Conservation (phyloP, 2,888 invertebrate genomes). For the Coelopa pilipes region DNA sequence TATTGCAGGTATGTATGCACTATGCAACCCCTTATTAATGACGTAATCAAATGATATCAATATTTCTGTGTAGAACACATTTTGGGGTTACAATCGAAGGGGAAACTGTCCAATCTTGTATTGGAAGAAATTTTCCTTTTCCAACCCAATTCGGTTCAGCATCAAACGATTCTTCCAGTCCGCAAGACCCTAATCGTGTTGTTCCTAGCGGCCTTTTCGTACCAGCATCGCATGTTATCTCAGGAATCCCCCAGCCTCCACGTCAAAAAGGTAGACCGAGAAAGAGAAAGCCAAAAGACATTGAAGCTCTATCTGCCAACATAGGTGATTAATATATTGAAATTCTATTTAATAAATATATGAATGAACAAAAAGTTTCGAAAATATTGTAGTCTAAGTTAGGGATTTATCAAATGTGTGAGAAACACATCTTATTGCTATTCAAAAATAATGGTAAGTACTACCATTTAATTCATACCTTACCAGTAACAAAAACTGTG, state of each 20-base stretch:
- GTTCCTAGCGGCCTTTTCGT: slow-evolving; percentile 69
- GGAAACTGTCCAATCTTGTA: slow-evolving; percentile 61
- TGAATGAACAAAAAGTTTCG: background rate
- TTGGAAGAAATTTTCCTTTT: slow-evolving; percentile 70
- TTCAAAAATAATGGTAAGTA: too few species aligned
- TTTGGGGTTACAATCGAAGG: slow-evolving; percentile 65
- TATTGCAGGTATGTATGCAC: slow-evolving; percentile 80
- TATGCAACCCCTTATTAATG: background rate
- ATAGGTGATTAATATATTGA: slow-evolving; percentile 74
- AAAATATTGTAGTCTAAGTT: background rate
- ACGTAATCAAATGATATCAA: slow-evolving; percentile 8
- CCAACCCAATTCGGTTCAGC: slow-evolving; percentile 68
- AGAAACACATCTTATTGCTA: too few species aligned
- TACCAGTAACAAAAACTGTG: too few species aligned
- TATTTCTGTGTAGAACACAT: slow-evolving; percentile 58
- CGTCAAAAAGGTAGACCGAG: slow-evolving; percentile 92
- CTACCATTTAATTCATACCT: too few species aligned
- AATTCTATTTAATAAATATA: background rate
- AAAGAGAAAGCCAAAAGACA: slow-evolving; percentile 91
- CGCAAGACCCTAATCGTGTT: slow-evolving; percentile 66
- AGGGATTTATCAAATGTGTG: background rate
- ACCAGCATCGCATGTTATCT: slow-evolving; percentile 70
- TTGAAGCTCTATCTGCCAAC: slow-evolving; percentile 86
- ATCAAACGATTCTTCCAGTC: slow-evolving; percentile 66
- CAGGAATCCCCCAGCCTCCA: slow-evolving; percentile 73